Evolutionary conservation across 30 jellyfish, hydroid and myxozoan genomes (phyloP).

Genomic region (Cassiopea xamachana): DNA sequence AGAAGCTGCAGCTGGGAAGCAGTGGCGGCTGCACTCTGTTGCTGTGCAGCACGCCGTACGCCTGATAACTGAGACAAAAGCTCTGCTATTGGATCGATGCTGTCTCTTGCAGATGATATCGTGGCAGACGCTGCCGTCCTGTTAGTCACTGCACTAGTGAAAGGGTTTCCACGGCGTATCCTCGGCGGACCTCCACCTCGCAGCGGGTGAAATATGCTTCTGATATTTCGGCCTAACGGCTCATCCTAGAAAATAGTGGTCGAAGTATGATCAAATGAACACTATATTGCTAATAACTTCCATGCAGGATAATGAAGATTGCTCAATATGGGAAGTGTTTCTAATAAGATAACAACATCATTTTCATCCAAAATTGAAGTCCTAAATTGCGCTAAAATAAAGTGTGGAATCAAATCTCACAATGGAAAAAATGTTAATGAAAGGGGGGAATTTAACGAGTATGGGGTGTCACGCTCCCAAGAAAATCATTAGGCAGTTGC

Average conservation of each 20-base stretch:
- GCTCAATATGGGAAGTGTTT: no score
- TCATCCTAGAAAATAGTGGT: constrained; percentile 71
- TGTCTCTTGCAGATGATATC: constrained; percentile 92
- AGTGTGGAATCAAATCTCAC: no score
- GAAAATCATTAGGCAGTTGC: no score
- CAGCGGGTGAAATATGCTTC: constrained; percentile 93
- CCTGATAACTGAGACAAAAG: constrained; percentile 96
- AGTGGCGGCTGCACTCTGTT: constrained; percentile 93
- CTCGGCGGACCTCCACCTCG: constrained; percentile 94
- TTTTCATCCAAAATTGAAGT: no score
- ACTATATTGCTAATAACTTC: not conserved
- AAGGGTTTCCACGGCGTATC: constrained; percentile 82
- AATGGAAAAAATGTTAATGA: no score
- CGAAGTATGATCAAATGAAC: not conserved
- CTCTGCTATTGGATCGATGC: constrained; percentile 97
- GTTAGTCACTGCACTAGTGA: constrained; percentile 68
- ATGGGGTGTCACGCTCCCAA: no score
- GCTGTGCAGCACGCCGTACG: constrained; percentile 98
- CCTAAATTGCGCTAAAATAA: no score
- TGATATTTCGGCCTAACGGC: constrained; percentile 91
- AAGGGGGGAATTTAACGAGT: no score
- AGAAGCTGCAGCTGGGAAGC: constrained; percentile 95
- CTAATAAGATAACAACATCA: no score
- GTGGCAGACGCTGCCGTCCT: constrained; percentile 78
- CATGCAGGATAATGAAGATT: no score